Evolutionary conservation across 2,113 vertebrate genomes (phyloP).

Genomic region (Urocolius indicus): DNA sequence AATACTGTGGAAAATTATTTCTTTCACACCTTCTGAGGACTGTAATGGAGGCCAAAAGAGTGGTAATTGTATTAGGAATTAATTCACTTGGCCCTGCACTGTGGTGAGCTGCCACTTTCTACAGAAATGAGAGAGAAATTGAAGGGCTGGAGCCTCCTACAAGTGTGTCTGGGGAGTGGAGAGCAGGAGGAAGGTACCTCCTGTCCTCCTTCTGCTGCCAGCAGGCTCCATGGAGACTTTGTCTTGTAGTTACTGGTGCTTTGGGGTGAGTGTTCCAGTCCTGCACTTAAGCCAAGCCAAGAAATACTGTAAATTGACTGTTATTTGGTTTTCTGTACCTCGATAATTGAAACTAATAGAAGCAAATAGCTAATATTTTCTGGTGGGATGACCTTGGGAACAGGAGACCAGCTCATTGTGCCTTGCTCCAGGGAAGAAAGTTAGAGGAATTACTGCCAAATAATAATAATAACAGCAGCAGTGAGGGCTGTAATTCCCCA

Average conservation of each 20-base stretch:
- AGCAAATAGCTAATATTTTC: slow-evolving; percentile 49
- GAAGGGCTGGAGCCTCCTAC: neutral
- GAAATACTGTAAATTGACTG: neutral
- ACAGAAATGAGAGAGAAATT: neutral
- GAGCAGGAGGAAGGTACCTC: rapidly evolving
- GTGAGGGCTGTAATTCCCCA: slow-evolving; percentile 18
- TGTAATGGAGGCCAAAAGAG: neutral
- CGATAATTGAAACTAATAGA: slow-evolving; percentile 43
- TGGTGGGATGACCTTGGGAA: slow-evolving; percentile 48
- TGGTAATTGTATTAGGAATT: neutral
- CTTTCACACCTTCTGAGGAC: neutral
- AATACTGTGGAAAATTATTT: slow-evolving; percentile 8
- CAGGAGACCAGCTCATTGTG: slow-evolving; percentile 8
- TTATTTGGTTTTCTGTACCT: slow-evolving; percentile 30
- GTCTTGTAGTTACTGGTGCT: neutral
- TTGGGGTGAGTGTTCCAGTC: neutral
- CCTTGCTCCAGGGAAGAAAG: slow-evolving; percentile 39
- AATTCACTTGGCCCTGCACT: rapidly evolving
- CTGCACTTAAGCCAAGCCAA: neutral
- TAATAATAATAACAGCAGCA: slow-evolving; percentile 44
- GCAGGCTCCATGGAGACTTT: neutral
- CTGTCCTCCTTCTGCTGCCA: neutral
- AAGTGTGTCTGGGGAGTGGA: neutral
- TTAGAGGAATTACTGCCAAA: slow-evolving; percentile 56
- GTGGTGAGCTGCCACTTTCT: neutral